Base-by-base conservation (phyloP, 2,888 invertebrate species). In the Ephialtes manifestator region DNA sequence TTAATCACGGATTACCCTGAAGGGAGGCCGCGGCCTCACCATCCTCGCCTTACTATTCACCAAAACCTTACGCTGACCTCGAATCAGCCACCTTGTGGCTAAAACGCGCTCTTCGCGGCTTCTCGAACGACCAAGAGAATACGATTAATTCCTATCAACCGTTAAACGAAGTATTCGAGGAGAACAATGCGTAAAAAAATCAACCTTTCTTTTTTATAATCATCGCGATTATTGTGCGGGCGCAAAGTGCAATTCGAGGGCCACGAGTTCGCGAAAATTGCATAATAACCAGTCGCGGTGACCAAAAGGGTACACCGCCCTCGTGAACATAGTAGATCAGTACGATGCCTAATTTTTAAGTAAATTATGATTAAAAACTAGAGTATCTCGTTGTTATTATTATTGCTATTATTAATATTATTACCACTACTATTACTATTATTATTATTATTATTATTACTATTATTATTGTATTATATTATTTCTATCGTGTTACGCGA, bases 301-400 rank as follows among this genome's bases (percentile, higher is more conserved):
- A 72, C 74, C 39, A 51, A 28, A 65, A 55, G 60, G 39, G 8
- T 39, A n/a, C 65, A 39, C 83, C 72, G 77, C 80, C 77, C 79
- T 76, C 83, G 83, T 85, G 80, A 83, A 82, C 79, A 77, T 80
- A 80, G 83, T 72, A 80, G 67, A 18, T 80, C 65, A 67, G 77
- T 88, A 87, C 89, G 87, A 88, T 83, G 85, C 83, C 72, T 89
- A 89, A 87, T 31, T 60, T 63, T 63, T 88, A 90, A 88, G 87
- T 91, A 90, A 90, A 87, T 91, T 90, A 90, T 86, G 75, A 81
- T 87, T 82, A 89, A 88, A 88, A 83, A 87, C 84, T 87, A 83
- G 46, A 70, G 43, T 79, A 78, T 81, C 28, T 81, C 71, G 81
- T 85, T 81, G 65, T 84, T 84, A 58, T 81, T 72, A 76, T 84